phyloP scores from a whole-genome alignment of 1,140 invertebrate genomes.

The Aporrectodea caliginosa region DNA sequence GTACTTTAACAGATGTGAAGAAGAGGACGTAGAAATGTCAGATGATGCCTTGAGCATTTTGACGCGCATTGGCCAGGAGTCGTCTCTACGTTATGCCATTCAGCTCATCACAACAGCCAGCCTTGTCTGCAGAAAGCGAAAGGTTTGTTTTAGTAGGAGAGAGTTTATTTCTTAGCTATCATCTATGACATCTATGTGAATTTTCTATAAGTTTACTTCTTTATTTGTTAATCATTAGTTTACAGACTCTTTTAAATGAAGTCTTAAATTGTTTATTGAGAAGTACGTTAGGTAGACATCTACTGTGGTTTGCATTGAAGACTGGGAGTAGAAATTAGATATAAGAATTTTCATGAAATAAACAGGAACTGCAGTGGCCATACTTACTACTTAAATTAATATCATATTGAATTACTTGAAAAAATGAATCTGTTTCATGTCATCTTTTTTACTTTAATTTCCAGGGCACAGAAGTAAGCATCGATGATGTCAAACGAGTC shows the following conservation, averaged over 20 bases:
- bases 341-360: too few relatives aligned
- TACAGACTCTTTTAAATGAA: background rate
- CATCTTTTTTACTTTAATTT: too few relatives aligned
- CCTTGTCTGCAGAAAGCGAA: slow-evolving; percentile 77
- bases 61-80: slow-evolving; percentile 86
- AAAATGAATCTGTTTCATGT: too few relatives aligned
- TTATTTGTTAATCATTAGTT: background rate
- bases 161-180: too few relatives aligned
- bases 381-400: too few relatives aligned
- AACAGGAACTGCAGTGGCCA: too few relatives aligned
- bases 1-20: slow-evolving; percentile 62
- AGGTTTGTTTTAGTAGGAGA: slow-evolving; percentile 66
- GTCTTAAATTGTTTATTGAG: too few relatives aligned
- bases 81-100: slow-evolving; percentile 93
- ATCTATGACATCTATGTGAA: background rate
- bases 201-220: background rate
- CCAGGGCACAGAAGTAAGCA: slow-evolving; percentile 63
- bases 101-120: slow-evolving; percentile 94
- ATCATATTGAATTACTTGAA: too few relatives aligned
- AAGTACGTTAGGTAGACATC: too few relatives aligned
- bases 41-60: slow-evolving; percentile 86
- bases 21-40: slow-evolving; percentile 94
- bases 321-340: too few relatives aligned
- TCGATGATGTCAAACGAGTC: slow-evolving; percentile 90
- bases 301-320: too few relatives aligned